Base-by-base conservation (phyloP, 1,140 invertebrate genomes). In the Pemphigus obesinymphae region DNA sequence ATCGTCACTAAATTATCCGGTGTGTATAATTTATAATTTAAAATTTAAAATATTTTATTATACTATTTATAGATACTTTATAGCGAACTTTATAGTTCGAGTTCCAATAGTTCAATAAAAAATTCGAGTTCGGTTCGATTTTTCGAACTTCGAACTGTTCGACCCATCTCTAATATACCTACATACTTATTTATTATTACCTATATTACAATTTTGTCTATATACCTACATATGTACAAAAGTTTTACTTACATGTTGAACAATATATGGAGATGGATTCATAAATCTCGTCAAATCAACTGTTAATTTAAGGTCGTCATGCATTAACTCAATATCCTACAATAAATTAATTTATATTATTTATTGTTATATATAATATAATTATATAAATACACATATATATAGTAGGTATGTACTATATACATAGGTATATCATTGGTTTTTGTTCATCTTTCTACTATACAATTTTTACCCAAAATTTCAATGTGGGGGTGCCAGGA, bases 221-320 rank as follows among this genome's bases (percentile, higher is more conserved):
- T 61, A 17, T 17, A 61, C 29, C 26, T 23, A 2, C 0, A 58
- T 26, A 26, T 31, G 29, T 61, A 13, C 13, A 61, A 61, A 61
- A 29, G 0, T 34, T 45, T 80, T 83, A 89, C 89, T 89, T 87
- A 93, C 92, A 85, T 92, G 89, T 84, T 91, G 89, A 66, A 95
- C 89, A 31, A 94, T 94, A 84, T 96, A 95, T 1, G 97, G 95
- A 0, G 95, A 93, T 55, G 94, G 93, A 89, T 99, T 98, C 93
- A 99, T 96, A 85, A 95, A 97, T 0, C 94, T 95, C 66, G 92
- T 89, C 53, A 98, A 87, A 88, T 99, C 95, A 26, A 97, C 89
- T 0, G 90, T 93, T 85, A 90, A 94, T 5, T 92, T 90, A 86
- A 92, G 90, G 86, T 97, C 95, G 85, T 91, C 88, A 3, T 92